Evolutionary conservation across 2,888 invertebrate genomes (phyloP).

Genomic region (Cerastis leucographa): DNA sequence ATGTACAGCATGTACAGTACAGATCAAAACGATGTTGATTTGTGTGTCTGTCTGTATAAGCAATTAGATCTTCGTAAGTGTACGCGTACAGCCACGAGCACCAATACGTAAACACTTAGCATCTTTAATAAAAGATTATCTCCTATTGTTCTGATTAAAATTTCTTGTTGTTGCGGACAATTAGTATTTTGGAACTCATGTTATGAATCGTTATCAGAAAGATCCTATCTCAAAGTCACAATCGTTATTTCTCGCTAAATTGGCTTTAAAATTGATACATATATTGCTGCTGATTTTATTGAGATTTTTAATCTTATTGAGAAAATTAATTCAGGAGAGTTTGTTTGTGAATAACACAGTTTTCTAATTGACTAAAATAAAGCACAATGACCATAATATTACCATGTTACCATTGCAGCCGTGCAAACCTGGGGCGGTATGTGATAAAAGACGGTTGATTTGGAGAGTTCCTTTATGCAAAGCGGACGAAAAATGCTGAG

Average conservation of each 20-base stretch:
- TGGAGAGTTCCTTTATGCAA: slow-evolving; percentile 51
- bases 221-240: too few relatives aligned
- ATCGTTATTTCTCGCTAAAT: too few relatives aligned
- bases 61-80: not conserved
- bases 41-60: not conserved
- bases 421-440: not conserved
- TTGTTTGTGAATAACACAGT: not conserved
- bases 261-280: too few relatives aligned
- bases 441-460: not conserved
- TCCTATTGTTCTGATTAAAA: too few relatives aligned
- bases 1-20: too few relatives aligned
- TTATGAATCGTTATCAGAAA: too few relatives aligned
- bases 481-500: slow-evolving; percentile 54
- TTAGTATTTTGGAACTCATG: too few relatives aligned
- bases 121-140: too few relatives aligned
- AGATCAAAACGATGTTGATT: not conserved
- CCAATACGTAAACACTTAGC: too few relatives aligned
- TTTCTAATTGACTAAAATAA: not conserved
- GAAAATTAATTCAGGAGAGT: not conserved
- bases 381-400: not conserved
- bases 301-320: not conserved
- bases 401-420: not conserved
- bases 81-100: too few relatives aligned
- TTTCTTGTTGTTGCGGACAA: too few relatives aligned
- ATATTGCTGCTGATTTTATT: not conserved